Evolutionary conservation across 2,888 invertebrate genomes (phyloP).

Genomic region (Lithophane semibrunnea): DNA sequence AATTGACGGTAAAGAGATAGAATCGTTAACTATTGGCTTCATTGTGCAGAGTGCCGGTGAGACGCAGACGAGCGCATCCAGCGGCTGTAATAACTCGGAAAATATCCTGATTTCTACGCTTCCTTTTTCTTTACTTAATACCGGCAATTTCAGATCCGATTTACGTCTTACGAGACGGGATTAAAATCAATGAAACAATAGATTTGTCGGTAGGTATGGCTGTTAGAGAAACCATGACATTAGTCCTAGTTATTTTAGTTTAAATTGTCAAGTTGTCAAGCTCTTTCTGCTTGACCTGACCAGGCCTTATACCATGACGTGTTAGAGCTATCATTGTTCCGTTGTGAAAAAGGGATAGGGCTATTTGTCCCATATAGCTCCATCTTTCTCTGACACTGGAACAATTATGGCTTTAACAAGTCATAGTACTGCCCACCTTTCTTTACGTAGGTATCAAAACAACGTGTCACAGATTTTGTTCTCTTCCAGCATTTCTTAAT

Average conservation of each 20-base stretch:
- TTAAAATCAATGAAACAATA: conserved; percentile 17
- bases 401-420: too few relatives aligned
- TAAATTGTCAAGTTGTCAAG: neutral
- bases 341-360: too few relatives aligned
- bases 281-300: conserved; percentile 3
- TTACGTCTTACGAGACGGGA: conserved; percentile 22
- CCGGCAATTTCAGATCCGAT: conserved; percentile 52
- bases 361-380: too few relatives aligned
- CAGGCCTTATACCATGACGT: too few relatives aligned
- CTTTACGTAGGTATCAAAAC: too few relatives aligned
- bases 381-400: too few relatives aligned
- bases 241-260: neutral
- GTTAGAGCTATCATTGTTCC: too few relatives aligned
- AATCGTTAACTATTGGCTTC: conserved; percentile 67
- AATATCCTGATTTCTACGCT: conserved; percentile 70
- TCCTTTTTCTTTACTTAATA: conserved; percentile 48
- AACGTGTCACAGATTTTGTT: neutral
- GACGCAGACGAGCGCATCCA: conserved; percentile 52
- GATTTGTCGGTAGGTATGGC: neutral
- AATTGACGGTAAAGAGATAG: conserved; percentile 19
- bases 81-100: conserved; percentile 68
- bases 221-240: neutral
- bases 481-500: neutral
- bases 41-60: conserved; percentile 59
- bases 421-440: too few relatives aligned